phyloP scores from a whole-genome alignment of 1,140 invertebrate genomes.

The Zaprionus capensis region DNA sequence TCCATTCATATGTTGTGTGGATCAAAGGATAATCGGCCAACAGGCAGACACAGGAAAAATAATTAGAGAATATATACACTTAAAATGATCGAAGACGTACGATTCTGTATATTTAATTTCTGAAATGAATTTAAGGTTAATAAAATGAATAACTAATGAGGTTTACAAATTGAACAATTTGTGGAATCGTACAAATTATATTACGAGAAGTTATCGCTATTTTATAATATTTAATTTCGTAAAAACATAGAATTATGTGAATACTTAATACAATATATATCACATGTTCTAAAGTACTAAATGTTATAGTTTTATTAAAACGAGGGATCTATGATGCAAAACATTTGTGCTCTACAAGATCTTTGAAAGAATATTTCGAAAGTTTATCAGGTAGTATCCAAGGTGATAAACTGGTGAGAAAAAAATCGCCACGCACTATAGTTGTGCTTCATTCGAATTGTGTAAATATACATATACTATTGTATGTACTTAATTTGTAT shows the following conservation, averaged over 20 bases:
- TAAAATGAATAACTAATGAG: neutral
- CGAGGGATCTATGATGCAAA: neutral
- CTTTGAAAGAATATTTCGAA: neutral
- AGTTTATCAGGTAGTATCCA: neutral
- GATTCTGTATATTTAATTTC: no score
- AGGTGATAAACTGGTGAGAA: neutral
- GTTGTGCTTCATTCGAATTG: neutral
- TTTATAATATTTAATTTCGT: conserved; percentile 4
- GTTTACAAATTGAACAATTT: neutral
- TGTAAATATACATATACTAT: neutral
- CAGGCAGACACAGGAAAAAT: no score
- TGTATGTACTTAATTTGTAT: neutral
- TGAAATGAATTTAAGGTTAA: no score
- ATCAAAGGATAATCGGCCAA: no score
- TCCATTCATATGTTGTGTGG: no score
- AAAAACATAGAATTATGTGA: neutral
- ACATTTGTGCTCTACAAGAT: neutral
- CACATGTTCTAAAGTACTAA: conserved; percentile 49
- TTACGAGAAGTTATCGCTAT: neutral
- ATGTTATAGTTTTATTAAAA: neutral
- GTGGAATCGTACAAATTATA: neutral
- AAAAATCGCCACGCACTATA: neutral
- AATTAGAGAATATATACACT: no score
- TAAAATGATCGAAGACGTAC: no score
- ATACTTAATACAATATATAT: conserved; percentile 49